These are phyloP conservation scores for Euborellia annulipes DNA, from an alignment of 1,140 invertebrate species.

Conservation along the genomic window DNA sequence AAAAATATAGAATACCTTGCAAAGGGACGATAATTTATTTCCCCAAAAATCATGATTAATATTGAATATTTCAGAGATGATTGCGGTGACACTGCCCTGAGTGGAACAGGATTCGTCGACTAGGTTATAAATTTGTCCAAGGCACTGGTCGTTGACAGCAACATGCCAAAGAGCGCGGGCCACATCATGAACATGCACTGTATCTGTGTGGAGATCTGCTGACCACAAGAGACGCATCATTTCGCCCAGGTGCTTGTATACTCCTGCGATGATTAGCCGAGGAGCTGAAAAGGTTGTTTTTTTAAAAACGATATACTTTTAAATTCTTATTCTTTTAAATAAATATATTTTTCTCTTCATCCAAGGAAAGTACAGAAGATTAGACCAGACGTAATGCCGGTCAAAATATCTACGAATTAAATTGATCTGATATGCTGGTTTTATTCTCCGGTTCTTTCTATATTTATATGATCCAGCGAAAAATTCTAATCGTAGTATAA, in stretches of 20 bases:
- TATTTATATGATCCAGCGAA: no score
- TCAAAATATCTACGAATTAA: no score
- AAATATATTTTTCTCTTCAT: slow-evolving; percentile 8
- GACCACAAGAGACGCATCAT: slow-evolving; percentile 87
- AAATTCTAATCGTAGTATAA: neutral
- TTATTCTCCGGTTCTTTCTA: no score
- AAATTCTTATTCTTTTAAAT: no score
- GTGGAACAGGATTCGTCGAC: slow-evolving; percentile 69
- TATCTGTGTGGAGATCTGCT: slow-evolving; percentile 68
- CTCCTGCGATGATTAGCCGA: slow-evolving; percentile 64
- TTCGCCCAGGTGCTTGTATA: slow-evolving; percentile 75
- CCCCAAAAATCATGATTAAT: slow-evolving; percentile 79
- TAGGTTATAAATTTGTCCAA: slow-evolving; percentile 57
- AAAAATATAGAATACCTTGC: no score
- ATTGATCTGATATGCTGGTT: no score
- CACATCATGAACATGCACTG: slow-evolving; percentile 70
- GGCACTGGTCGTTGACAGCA: slow-evolving; percentile 31
- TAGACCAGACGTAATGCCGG: neutral
- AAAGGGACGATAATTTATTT: slow-evolving; percentile 54
- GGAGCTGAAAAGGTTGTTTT: slow-evolving; percentile 40
- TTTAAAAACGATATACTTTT: no score
- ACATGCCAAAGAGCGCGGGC: slow-evolving; percentile 62
- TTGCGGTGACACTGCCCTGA: slow-evolving; percentile 61
- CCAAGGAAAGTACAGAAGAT: slow-evolving; percentile 2
- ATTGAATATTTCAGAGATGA: slow-evolving; percentile 67